These are phyloP conservation scores for Panzeria rudis DNA, from an alignment of 2,888 invertebrate genomes.

Conservation along the genomic window DNA sequence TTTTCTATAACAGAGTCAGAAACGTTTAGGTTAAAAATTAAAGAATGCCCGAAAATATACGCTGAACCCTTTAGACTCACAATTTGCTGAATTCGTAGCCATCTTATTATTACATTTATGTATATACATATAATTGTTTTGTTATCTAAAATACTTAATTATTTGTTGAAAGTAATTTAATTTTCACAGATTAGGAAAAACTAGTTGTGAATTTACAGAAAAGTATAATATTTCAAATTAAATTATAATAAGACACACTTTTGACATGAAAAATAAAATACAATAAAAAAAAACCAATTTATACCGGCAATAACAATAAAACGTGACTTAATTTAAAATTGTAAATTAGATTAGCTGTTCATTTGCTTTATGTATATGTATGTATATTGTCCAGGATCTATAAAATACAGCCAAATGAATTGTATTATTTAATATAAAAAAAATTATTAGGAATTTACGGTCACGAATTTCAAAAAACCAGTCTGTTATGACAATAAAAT, in stretches of 20 bases:
- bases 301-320: conserved; percentile 36
- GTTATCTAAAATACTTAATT: neutral
- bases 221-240: neutral
- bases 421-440: conserved; percentile 18
- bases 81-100: too few relatives aligned
- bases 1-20: too few relatives aligned
- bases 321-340: conserved; percentile 56
- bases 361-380: neutral
- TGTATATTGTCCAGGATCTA: neutral
- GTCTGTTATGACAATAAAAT: neutral
- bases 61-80: too few relatives aligned
- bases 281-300: conserved; percentile 9
- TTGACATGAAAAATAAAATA: conserved; percentile 14
- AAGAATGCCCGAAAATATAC: too few relatives aligned
- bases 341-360: conserved; percentile 34
- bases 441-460: conserved; percentile 30
- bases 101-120: too few relatives aligned
- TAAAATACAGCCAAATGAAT: conserved; percentile 11
- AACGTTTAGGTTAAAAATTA: too few relatives aligned
- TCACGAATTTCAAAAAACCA: neutral
- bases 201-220: neutral
- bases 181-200: neutral
- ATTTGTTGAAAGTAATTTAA: neutral
- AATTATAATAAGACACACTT: conserved; percentile 5
- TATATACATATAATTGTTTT: neutral